Evolutionary conservation across 2,113 vertebrate genomes (phyloP), one percentile per base, ranked within the genome.

Genomic region (Gymnocephalus cernua): DNA sequence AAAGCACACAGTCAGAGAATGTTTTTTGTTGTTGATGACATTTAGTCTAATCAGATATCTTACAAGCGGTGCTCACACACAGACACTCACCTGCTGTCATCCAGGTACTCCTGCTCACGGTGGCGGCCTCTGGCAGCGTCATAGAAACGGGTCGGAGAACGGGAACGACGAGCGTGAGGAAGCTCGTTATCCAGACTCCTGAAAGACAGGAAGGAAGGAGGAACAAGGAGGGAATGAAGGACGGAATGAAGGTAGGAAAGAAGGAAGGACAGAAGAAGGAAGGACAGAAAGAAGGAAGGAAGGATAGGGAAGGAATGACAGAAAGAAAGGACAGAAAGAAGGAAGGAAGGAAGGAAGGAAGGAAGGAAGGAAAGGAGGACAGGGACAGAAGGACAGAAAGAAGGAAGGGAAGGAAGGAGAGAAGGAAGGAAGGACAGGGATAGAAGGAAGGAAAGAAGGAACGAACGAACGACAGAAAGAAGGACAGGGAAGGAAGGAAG

Each of bases 131-230:
- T 95, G 88, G 95, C 95, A 91, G 96, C 92, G 89, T 99, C 97
- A 69, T 97, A 95, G 96, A 97, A 96, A 92, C 97, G 96, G 64
- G 96, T 97, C 71, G 98, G 98, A 93, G 98, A 99, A 79, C 97
- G 97, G 88, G 98, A 98, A 87, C 97, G 96, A 90, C 97, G 96
- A 77, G 92, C 93, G 84, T 97, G 97, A 94, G 97, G 96, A 93
- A 97, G 97, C 95, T 99, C 98, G 94, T 99, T 97, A 94, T 99
- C 98, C 95, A 99, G 95, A 95, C 98, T 99, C 96, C 97, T 99
- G 85, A 63, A 89, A 93, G 13, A 23, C 12, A 61, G 27, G 12
- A 38, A 21, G n/a, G 14, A 41, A 27, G 23, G 4, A 32, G n/a
- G n/a, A n/a, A n/a, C n/a, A n/a, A 45, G 14, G 35, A 45, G 41